Conservation (phyloP, 2,888 invertebrate species). For the Erpobdella octoculata region DNA sequence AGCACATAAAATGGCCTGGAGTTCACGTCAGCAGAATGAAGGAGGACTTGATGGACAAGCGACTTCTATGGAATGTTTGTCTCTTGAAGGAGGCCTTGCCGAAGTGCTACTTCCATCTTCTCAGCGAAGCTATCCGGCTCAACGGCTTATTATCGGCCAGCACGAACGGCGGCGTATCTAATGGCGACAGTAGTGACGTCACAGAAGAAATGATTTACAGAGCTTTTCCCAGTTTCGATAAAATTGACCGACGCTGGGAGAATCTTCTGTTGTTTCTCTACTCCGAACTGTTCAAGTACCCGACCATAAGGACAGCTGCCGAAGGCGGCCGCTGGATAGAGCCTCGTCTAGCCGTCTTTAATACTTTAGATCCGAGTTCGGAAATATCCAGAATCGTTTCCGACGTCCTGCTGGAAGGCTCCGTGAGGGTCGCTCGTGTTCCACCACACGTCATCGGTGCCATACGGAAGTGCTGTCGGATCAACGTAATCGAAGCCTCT, state of each 20-base stretch:
- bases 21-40: constrained; percentile 20
- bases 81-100: constrained; percentile 43
- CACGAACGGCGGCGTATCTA: not conserved
- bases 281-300: constrained; percentile 24
- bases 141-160: not conserved
- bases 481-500: constrained; percentile 30
- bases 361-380: constrained; percentile 31
- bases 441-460: constrained; percentile 36
- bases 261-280: constrained; percentile 16
- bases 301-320: constrained; percentile 29
- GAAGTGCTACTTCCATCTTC: constrained; percentile 39
- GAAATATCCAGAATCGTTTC: constrained; percentile 28
- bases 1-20: constrained; percentile 38
- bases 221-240: constrained; percentile 25
- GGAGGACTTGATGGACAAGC: constrained; percentile 41
- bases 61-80: constrained; percentile 44
- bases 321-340: constrained; percentile 35
- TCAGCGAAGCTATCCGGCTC: constrained; percentile 38
- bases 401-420: constrained; percentile 20
- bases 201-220: constrained; percentile 25
- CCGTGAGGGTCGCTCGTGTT: constrained; percentile 31
- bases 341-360: constrained; percentile 34
- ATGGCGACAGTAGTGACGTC: not conserved
- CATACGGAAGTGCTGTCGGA: constrained; percentile 33
- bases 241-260: constrained; percentile 28